Evolutionary conservation across 2,113 vertebrate genomes (phyloP).

Genomic region (Dolichallabes microphthalmus): DNA sequence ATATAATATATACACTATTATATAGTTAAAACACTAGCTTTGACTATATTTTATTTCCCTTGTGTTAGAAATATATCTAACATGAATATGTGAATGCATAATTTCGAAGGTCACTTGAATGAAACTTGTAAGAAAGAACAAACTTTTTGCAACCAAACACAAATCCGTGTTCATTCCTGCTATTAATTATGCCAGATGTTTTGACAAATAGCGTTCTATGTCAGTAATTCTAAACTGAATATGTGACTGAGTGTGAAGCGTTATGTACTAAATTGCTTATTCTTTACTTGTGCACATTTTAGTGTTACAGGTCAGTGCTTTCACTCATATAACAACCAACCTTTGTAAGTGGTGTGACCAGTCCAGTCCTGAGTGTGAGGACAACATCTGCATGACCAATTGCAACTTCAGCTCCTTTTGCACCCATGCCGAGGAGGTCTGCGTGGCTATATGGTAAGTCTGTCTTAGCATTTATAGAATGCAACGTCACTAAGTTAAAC

Average conservation of each 20-base stretch:
- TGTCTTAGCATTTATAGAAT: constrained; percentile 5
- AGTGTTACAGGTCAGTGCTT: constrained; percentile 54
- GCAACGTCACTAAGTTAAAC: background rate
- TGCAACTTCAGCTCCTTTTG: constrained; percentile 85
- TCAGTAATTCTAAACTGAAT: background rate
- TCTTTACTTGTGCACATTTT: constrained; percentile 21
- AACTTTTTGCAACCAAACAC: background rate
- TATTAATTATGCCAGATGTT: background rate
- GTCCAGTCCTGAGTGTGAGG: constrained; percentile 73
- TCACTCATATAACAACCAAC: constrained; percentile 78
- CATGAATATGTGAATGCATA: background rate
- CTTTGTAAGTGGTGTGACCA: constrained; percentile 85
- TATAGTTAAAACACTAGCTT: too few relatives aligned
- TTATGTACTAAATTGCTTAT: background rate
- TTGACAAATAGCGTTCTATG: background rate
- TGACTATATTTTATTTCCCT: too few relatives aligned
- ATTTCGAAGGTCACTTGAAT: too few relatives aligned
- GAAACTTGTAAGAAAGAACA: too few relatives aligned
- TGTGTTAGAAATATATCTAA: too few relatives aligned
- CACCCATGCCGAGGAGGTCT: constrained; percentile 77
- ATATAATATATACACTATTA: too few relatives aligned
- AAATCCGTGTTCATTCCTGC: background rate
- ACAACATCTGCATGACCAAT: constrained; percentile 81
- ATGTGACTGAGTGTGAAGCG: background rate
- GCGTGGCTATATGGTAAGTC: constrained; percentile 82